phyloP scores from a whole-genome alignment of 2,113 vertebrate species.

The Atherinomorus stipes region DNA sequence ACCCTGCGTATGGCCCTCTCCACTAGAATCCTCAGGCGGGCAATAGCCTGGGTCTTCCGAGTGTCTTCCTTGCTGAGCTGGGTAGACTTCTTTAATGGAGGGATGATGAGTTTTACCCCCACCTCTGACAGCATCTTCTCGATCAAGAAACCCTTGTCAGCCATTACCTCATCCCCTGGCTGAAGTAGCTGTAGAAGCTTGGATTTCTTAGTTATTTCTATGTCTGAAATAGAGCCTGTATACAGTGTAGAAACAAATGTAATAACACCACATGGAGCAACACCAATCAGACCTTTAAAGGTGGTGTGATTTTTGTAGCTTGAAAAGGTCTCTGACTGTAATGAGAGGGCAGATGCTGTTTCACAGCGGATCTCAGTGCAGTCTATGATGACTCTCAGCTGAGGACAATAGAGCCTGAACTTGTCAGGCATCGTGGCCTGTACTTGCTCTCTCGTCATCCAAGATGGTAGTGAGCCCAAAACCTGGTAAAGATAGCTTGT shows the following conservation, averaged over 20 bases:
- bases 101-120: background rate
- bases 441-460: too few relatives aligned
- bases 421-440: too few relatives aligned
- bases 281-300: background rate
- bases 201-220: background rate
- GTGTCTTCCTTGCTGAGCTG: constrained; percentile 1
- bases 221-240: background rate
- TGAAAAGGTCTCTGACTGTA: background rate
- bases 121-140: background rate
- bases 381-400: background rate
- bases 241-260: background rate
- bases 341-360: background rate
- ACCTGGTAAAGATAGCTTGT: too few relatives aligned
- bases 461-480: too few relatives aligned
- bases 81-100: background rate
- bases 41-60: constrained; percentile 1
- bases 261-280: background rate
- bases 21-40: background rate
- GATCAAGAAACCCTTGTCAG: background rate
- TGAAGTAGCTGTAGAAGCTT: background rate
- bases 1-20: background rate
- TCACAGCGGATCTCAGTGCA: constrained; percentile 1
- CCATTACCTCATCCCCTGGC: background rate
- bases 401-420: too few relatives aligned
- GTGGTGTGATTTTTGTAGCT: background rate